These are phyloP conservation scores for Eilema depressum DNA, from an alignment of 2,888 invertebrate species.

Conservation along the genomic window DNA sequence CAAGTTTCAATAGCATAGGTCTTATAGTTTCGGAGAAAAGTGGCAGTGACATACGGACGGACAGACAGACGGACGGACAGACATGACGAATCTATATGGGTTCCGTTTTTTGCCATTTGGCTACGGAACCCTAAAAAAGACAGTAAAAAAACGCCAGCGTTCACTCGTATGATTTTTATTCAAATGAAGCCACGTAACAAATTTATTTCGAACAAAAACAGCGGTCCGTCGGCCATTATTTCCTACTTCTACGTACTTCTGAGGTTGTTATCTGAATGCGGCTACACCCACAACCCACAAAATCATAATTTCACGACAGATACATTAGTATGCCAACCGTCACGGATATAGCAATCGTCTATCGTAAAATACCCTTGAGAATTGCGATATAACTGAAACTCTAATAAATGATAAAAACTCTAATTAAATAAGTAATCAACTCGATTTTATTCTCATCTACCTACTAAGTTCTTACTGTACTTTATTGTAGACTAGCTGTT, in stretches of 20 bases:
- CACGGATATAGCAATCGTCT: conserved; percentile 48
- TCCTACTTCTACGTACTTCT: conserved; percentile 41
- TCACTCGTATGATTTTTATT: conserved; percentile 33
- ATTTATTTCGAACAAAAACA: conserved; percentile 49
- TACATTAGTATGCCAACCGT: conserved; percentile 24
- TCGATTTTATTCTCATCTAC: too few species aligned
- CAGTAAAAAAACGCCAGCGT: conserved; percentile 5
- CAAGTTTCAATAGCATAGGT: too few species aligned
- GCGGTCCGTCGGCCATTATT: conserved; percentile 49
- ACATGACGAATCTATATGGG: too few species aligned
- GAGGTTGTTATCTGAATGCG: conserved; percentile 49
- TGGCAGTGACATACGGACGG: too few species aligned
- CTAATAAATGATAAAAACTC: neutral
- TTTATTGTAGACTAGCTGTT: too few species aligned
- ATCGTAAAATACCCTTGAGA: neutral
- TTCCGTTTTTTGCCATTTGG: too few species aligned
- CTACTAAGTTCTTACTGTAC: too few species aligned
- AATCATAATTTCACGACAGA: conserved; percentile 49
- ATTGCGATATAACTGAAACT: neutral
- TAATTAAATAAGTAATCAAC: too few species aligned
- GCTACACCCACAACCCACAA: conserved; percentile 55
- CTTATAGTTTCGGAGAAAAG: too few species aligned
- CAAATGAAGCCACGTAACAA: conserved; percentile 43
- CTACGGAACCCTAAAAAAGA: too few species aligned
- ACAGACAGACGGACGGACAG: too few species aligned